Evolutionary conservation across 1,140 invertebrate genomes (phyloP), one percentile per base, ranked within the genome.

Genomic region (Octopus bimaculoides): DNA sequence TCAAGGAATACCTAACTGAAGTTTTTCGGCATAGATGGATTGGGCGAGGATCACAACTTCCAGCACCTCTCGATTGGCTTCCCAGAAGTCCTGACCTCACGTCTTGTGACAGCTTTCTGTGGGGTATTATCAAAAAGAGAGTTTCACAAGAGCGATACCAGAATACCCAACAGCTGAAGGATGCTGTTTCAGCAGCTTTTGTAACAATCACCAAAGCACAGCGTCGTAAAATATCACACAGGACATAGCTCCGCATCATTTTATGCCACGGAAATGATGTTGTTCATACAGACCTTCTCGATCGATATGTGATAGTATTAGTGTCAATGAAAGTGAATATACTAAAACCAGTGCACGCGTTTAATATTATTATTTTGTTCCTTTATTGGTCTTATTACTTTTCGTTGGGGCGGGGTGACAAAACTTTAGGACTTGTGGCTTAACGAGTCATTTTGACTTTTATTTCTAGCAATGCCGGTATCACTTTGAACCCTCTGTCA

Each of bases 1-100:
- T 66, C 61, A 12, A 3, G 61, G 61, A 66, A 1, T 66, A 66
- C 61, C 61, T 66, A 1, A 66, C 1, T 66, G 61, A 66, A 66
- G 61, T 66, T 66, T 66, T 66, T 66, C 61, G 61, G 61, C 12
- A 66, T 66, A 66, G 61, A 3, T 66, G 3, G 1, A 1, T 66
- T 12, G 61, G 61, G 61, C 61, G 61, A 66, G n/a, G 61, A 66
- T 66, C 61, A 1, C 61, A 66, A 66, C 61, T 66, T 66, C 61
- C 61, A 66, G 61, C 61, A 66, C 61, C 61, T 66, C 10, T 66
- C 61, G 61, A 66, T 66, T 66, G 61, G 61, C 61, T n/a, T 66
- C 3, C 61, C 61, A 66, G 61, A n/a, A 66, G 61, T 66, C 61
- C 61, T 1, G 61, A 66, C 3, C 61, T 66, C 61, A 66, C 61